These are phyloP conservation scores for Polyommatus iphigenia DNA, from an alignment of 2,888 invertebrate species.

Conservation along the genomic window DNA sequence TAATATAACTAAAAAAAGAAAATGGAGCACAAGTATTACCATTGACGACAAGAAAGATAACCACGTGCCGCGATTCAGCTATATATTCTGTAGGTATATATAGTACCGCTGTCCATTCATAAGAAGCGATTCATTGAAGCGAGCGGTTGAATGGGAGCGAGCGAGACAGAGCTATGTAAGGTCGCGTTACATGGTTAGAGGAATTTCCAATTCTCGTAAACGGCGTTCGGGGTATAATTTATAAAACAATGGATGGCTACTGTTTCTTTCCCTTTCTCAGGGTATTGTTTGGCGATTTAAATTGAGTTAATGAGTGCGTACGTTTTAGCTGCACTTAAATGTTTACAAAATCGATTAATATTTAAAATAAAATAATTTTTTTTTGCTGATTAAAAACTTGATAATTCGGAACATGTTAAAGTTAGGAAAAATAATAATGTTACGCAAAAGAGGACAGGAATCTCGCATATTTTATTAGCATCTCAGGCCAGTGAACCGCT, in stretches of 20 bases:
- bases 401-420: background rate
- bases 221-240: constrained; percentile 43
- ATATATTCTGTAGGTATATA: constrained; percentile 59
- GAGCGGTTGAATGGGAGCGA: constrained; percentile 76
- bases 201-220: constrained; percentile 55
- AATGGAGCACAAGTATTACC: constrained; percentile 23
- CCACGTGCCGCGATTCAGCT: constrained; percentile 66
- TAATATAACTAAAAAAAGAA: background rate
- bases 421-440: no score
- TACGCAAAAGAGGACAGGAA: no score
- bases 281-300: constrained; percentile 18
- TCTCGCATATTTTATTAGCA: no score
- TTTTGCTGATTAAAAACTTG: background rate
- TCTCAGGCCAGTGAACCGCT: no score
- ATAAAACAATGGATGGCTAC: constrained; percentile 57
- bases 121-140: constrained; percentile 79
- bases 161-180: constrained; percentile 62
- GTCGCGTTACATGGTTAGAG: constrained; percentile 72
- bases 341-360: background rate
- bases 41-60: constrained; percentile 51
- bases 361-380: background rate
- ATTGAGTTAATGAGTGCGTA: background rate
- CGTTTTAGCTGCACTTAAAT: background rate
- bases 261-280: constrained; percentile 9
- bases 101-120: constrained; percentile 78